phyloP scores from a whole-genome alignment of 2,888 invertebrate genomes.

The Rhogogaster chlorosoma region DNA sequence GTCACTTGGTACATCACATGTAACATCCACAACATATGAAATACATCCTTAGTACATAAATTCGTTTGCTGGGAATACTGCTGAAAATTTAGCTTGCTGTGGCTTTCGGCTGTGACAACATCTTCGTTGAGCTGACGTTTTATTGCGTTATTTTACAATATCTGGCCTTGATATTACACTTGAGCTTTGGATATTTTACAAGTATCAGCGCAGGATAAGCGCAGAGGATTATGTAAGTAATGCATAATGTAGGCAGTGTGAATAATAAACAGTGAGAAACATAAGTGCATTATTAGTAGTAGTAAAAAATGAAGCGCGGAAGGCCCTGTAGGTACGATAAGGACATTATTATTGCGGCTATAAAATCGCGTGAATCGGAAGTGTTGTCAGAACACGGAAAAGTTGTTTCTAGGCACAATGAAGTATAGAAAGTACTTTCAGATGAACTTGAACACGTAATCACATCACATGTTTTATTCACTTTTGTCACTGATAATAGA shows the following conservation, averaged over 20 bases:
- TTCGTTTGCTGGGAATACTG: no score
- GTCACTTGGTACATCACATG: no score
- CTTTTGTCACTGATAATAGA: slow-evolving; percentile 11
- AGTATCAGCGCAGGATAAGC: not conserved
- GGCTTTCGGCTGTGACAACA: not conserved
- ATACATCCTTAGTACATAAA: no score
- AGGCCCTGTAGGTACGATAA: not conserved
- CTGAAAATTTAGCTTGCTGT: no score
- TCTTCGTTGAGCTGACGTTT: not conserved
- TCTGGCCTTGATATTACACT: no score
- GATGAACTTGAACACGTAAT: slow-evolving; percentile 17
- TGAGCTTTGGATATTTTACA: not conserved
- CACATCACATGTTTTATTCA: slow-evolving; percentile 8
- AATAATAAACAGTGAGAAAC: not conserved
- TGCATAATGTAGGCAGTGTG: not conserved
- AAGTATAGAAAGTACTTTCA: slow-evolving; percentile 7
- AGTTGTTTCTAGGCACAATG: not conserved
- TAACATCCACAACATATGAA: no score
- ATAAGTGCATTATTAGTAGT: not conserved
- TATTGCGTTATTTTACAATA: no score
- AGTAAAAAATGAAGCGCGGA: slow-evolving; percentile 2
- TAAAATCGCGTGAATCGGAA: not conserved
- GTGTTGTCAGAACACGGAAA: not conserved
- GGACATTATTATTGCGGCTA: not conserved
- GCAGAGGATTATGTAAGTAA: not conserved